Conservation (phyloP, 2,113 vertebrate species). For the Coptodon rendalli region DNA sequence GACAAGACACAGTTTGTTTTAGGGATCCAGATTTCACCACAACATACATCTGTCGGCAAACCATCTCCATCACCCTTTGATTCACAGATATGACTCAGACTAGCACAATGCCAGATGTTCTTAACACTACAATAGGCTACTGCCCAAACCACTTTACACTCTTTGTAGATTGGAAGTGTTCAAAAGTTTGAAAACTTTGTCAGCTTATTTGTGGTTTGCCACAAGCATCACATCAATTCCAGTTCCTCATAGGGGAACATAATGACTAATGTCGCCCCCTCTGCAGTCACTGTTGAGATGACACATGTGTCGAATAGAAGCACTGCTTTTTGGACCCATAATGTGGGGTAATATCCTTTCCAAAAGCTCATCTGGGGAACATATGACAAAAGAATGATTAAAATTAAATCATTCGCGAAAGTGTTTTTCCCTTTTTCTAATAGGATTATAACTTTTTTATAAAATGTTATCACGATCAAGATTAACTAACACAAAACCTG, state of each 20-base stretch:
- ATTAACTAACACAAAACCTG: background rate
- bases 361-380: background rate
- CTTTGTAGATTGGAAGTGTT: slow-evolving; percentile 45
- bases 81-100: slow-evolving; percentile 49
- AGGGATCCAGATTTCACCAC: slow-evolving; percentile 57
- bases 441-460: background rate
- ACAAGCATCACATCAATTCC: slow-evolving; percentile 56
- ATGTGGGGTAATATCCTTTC: background rate
- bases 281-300: slow-evolving; percentile 24
- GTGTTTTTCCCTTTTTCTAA: background rate
- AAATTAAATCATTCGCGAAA: background rate
- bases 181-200: slow-evolving; percentile 57
- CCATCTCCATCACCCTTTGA: slow-evolving; percentile 54
- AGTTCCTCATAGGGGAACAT: slow-evolving; percentile 32
- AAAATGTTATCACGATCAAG: background rate
- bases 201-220: slow-evolving; percentile 66
- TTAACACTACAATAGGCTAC: slow-evolving; percentile 48
- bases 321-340: background rate
- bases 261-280: slow-evolving; percentile 30
- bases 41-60: slow-evolving; percentile 65
- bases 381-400: background rate
- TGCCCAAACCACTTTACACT: slow-evolving; percentile 39
- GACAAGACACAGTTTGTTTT: slow-evolving; percentile 49
- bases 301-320: slow-evolving; percentile 26
- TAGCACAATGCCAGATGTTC: slow-evolving; percentile 75